A percentile compares a stretch with the other conserved stretches of the same genome.
phyloP scores from a whole-genome alignment of 2,797 vertebrate species.

The Artibeus jamaicensis region DNA sequence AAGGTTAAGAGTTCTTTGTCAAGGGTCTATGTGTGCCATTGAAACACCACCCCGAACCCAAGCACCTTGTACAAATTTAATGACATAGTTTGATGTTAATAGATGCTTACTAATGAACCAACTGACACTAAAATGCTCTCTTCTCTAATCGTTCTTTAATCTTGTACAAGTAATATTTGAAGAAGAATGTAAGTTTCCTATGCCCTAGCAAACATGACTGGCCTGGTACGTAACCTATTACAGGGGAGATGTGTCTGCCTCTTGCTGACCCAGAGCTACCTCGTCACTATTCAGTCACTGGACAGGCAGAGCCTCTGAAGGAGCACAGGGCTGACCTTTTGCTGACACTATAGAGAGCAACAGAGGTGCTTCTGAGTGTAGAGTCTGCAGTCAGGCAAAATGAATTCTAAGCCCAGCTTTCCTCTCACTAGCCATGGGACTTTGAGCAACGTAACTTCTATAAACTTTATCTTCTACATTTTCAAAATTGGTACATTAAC shows the following conservation, averaged over 20 bases:
- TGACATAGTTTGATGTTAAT: not conserved
- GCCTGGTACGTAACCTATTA: not conserved
- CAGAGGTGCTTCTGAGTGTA: accelerated
- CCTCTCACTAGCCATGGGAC: not conserved
- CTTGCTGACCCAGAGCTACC: not conserved
- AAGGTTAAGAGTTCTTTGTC: not conserved
- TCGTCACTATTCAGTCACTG: not conserved
- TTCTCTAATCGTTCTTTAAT: not conserved
- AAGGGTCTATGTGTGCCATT: not conserved
- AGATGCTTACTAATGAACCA: not conserved
- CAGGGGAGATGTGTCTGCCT: not conserved
- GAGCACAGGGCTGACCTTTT: not conserved
- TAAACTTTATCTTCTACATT: not conserved
- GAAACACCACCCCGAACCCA: not conserved
- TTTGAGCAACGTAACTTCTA: not conserved
- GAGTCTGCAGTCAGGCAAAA: not conserved
- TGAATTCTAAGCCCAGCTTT: not conserved
- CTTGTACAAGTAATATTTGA: not conserved
- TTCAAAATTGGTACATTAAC: not conserved
- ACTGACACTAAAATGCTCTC: not conserved
- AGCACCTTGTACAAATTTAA: not conserved
- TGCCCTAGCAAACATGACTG: not conserved
- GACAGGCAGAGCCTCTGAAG: not conserved
- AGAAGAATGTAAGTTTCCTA: not conserved
- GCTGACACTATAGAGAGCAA: not conserved